Percentiles rank a stretch among this genome's conserved stretches.
Evolutionary conservation across 2,888 invertebrate genomes (phyloP).

Genomic region (Hirtodrosophila confusa): DNA sequence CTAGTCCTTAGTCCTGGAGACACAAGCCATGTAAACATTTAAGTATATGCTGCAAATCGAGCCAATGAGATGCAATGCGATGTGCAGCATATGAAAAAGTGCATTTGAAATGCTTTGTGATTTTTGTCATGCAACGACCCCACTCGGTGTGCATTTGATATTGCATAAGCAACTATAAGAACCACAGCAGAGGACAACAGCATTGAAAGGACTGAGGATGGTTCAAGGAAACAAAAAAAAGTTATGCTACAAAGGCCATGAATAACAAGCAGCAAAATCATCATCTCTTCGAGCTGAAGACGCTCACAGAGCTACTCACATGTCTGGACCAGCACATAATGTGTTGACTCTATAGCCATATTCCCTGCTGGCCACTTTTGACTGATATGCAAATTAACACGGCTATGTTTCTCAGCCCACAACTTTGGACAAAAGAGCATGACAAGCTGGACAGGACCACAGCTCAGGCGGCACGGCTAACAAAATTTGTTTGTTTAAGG

Average conservation of each 20-base stretch:
- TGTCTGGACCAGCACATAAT: slow-evolving; percentile 35
- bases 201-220: background rate
- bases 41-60: slow-evolving; percentile 67
- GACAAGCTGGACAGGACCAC: background rate
- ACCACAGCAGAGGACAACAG: slow-evolving; percentile 8
- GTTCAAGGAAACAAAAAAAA: slow-evolving; percentile 56
- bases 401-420: slow-evolving; percentile 12
- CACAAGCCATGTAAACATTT: slow-evolving; percentile 70
- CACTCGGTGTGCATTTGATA: slow-evolving; percentile 33
- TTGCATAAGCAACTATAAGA: slow-evolving; percentile 52
- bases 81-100: slow-evolving; percentile 75
- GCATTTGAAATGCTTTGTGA: slow-evolving; percentile 77
- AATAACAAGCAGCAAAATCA: slow-evolving; percentile 60
- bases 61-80: slow-evolving; percentile 45
- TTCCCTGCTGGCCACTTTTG: slow-evolving; percentile 24
- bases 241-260: slow-evolving; percentile 67
- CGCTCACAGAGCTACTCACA: slow-evolving; percentile 1
- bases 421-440: background rate
- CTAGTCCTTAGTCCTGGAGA: slow-evolving; percentile 38
- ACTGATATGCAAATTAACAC: slow-evolving; percentile 59
- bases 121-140: slow-evolving; percentile 66
- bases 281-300: slow-evolving; percentile 16
- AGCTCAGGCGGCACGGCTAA: background rate
- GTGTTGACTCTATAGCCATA: slow-evolving; percentile 25
- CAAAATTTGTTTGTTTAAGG: slow-evolving; percentile 19